Percentiles rank a stretch among this genome's conserved stretches.
Evolutionary conservation across 1,140 invertebrate species (phyloP).

Genomic region (Tetramorium alpestre): DNA sequence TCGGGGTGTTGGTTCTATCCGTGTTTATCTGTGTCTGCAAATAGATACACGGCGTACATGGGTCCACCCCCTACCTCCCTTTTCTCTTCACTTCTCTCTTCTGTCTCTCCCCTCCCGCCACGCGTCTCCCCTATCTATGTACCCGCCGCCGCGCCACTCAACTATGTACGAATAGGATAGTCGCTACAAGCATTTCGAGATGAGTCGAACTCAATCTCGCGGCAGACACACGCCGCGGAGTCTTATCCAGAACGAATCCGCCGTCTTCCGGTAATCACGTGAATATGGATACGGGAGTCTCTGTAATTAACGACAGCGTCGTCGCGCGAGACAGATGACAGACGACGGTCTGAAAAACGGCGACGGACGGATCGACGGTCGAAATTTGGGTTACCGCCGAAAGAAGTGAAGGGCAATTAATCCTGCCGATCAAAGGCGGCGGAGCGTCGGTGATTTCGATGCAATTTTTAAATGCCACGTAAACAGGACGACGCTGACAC

Average conservation of each 20-base stretch:
- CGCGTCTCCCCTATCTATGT: slow-evolving; percentile 66
- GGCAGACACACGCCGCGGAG: slow-evolving; percentile 64
- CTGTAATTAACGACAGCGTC: slow-evolving; percentile 69
- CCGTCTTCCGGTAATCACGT: slow-evolving; percentile 70
- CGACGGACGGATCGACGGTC: slow-evolving; percentile 12
- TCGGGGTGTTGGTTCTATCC: slow-evolving; percentile 78
- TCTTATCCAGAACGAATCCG: slow-evolving; percentile 72
- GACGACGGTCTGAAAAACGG: not conserved
- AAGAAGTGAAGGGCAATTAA: slow-evolving; percentile 48
- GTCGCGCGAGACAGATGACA: slow-evolving; percentile 16
- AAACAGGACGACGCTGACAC: slow-evolving; percentile 38
- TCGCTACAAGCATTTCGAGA: slow-evolving; percentile 78
- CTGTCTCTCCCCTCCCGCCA: slow-evolving; percentile 43
- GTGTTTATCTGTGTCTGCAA: slow-evolving; percentile 83
- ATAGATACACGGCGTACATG: slow-evolving; percentile 81
- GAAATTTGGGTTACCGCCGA: slow-evolving; percentile 46
- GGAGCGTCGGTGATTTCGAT: not conserved
- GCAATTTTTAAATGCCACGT: slow-evolving; percentile 21
- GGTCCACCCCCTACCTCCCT: slow-evolving; percentile 70
- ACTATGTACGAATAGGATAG: slow-evolving; percentile 79
- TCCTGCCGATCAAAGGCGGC: slow-evolving; percentile 22
- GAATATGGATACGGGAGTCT: slow-evolving; percentile 75
- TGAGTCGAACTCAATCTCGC: slow-evolving; percentile 82
- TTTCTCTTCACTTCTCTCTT: slow-evolving; percentile 62
- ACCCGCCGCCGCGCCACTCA: slow-evolving; percentile 75